Evolutionary conservation across 2,888 invertebrate species (phyloP).

Genomic region (Zootermopsis nevadensis): DNA sequence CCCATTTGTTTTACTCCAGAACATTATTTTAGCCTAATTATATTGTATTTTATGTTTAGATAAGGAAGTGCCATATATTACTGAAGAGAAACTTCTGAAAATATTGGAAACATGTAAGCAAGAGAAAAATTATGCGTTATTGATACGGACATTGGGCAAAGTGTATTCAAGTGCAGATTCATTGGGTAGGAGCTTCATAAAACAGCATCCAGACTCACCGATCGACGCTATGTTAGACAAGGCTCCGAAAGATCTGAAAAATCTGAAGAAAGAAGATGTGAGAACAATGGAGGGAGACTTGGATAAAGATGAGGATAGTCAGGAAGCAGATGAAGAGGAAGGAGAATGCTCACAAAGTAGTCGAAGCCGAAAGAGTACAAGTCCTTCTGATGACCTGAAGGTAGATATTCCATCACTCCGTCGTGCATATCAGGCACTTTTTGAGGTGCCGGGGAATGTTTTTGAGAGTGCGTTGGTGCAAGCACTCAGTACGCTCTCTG

Average conservation of each 20-base stretch:
- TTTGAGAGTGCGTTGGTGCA: conserved; percentile 78
- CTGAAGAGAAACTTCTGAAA: conserved; percentile 79
- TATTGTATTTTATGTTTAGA: conserved; percentile 56
- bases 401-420: conserved; percentile 81
- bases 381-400: conserved; percentile 59
- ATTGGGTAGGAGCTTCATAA: conserved; percentile 49
- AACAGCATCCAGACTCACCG: conserved; percentile 62
- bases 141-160: conserved; percentile 81
- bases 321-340: conserved; percentile 59
- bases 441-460: conserved; percentile 59
- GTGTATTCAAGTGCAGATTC: conserved; percentile 68
- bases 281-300: conserved; percentile 80
- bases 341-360: conserved; percentile 55
- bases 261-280: conserved; percentile 78
- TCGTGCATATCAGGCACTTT: conserved; percentile 73
- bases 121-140: conserved; percentile 74
- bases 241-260: conserved; percentile 67
- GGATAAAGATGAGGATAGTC: conserved; percentile 88
- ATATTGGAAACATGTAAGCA: conserved; percentile 81
- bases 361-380: conserved; percentile 40
- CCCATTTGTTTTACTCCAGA: too few relatives aligned
- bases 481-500: conserved; percentile 78
- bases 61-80: conserved; percentile 69
- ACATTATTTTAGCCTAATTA: neutral
- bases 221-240: conserved; percentile 67